Evolutionary conservation across 2,888 invertebrate species (phyloP).

Genomic region (Papilio gigon): DNA sequence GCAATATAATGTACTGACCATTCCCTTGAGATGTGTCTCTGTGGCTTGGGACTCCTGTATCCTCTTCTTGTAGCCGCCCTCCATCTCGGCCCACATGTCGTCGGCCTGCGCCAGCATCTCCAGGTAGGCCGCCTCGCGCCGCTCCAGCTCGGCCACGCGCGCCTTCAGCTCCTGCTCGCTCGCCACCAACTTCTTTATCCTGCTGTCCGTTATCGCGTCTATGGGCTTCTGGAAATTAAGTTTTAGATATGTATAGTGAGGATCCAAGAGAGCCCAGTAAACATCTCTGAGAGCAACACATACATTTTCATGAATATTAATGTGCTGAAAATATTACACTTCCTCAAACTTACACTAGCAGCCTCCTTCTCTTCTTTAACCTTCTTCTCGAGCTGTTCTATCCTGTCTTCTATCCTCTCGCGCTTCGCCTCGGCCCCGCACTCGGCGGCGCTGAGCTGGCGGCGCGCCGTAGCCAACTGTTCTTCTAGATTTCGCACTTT

Average conservation of each 20-base stretch:
- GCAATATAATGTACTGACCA: conserved; percentile 60
- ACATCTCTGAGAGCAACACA: no score
- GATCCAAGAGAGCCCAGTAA: no score
- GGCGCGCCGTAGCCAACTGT: conserved; percentile 61
- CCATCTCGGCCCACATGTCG: conserved; percentile 87
- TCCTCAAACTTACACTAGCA: conserved; percentile 57
- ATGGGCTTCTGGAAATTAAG: conserved; percentile 55
- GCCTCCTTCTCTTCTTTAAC: conserved; percentile 57
- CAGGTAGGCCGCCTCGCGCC: conserved; percentile 85
- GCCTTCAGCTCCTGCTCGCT: conserved; percentile 83
- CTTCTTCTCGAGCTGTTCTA: conserved; percentile 60
- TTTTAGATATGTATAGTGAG: no score
- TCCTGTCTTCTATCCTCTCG: conserved; percentile 61
- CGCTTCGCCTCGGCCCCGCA: conserved; percentile 62
- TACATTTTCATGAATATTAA: no score
- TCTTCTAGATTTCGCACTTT: conserved; percentile 62
- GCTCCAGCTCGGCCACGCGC: conserved; percentile 84
- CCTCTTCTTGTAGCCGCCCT: conserved; percentile 84
- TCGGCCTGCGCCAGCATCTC: conserved; percentile 88
- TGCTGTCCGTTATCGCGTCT: conserved; percentile 57
- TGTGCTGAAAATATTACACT: no score
- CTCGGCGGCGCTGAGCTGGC: conserved; percentile 59
- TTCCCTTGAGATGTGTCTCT: conserved; percentile 77
- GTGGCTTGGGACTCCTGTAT: conserved; percentile 77
- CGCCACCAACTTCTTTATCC: conserved; percentile 70